A percentile compares a stretch with the other conserved stretches of the same genome.
Conservation (phyloP, 2,888 invertebrate species). For the Limenitis camilla region DNA sequence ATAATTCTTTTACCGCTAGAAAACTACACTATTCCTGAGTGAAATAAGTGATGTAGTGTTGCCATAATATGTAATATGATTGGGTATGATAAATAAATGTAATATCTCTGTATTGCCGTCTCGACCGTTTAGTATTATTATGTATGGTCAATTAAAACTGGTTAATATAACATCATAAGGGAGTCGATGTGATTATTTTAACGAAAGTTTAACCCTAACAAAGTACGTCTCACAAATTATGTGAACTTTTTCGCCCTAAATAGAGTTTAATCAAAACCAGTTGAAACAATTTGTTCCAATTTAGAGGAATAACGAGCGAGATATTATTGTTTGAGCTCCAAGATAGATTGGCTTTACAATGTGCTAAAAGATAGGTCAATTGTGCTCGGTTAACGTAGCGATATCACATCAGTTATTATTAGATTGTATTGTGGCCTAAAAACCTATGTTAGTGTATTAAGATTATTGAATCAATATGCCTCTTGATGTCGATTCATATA, state of each 20-base stretch:
- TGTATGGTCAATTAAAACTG: no score
- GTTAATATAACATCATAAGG: no score
- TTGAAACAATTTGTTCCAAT: slow-evolving; percentile 58
- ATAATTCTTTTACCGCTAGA: no score
- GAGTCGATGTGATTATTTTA: no score
- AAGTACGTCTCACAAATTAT: background rate
- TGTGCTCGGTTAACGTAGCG: slow-evolving; percentile 32
- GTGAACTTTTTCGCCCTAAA: slow-evolving; percentile 29
- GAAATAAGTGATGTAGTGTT: no score
- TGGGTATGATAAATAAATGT: no score
- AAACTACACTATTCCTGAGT: no score
- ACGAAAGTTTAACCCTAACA: background rate
- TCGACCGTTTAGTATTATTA: no score
- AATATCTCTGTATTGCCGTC: no score
- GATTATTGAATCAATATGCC: no score
- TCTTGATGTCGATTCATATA: background rate
- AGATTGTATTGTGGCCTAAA: background rate
- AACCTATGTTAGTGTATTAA: no score
- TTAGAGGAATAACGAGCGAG: slow-evolving; percentile 46
- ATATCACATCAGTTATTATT: slow-evolving; percentile 5
- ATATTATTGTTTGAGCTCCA: slow-evolving; percentile 35
- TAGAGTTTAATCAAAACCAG: slow-evolving; percentile 53
- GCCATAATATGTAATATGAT: no score
- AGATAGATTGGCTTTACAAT: slow-evolving; percentile 39
- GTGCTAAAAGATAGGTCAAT: slow-evolving; percentile 40